Conservation (phyloP, 2,888 invertebrate genomes). For the Habrosyne pyritoides region DNA sequence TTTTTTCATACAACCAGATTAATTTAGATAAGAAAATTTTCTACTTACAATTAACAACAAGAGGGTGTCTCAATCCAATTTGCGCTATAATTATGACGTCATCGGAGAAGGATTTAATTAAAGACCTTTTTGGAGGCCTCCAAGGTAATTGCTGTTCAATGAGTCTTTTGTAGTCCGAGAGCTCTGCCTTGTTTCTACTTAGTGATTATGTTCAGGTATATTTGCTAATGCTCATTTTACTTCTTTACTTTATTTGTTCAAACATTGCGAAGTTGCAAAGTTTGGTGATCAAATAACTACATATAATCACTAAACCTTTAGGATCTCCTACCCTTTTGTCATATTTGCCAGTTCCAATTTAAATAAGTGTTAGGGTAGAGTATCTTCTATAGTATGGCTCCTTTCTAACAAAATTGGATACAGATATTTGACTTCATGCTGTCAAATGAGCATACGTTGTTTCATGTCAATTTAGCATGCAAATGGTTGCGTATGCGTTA, state of each 20-base stretch:
- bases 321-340: neutral
- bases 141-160: conserved; percentile 81
- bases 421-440: no score
- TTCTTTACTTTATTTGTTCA: conserved; percentile 20
- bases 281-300: neutral
- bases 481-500: no score
- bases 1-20: conserved; percentile 47
- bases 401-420: no score
- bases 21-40: conserved; percentile 65
- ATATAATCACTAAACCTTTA: neutral
- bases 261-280: neutral
- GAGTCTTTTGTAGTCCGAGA: conserved; percentile 80
- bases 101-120: conserved; percentile 83
- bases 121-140: conserved; percentile 78
- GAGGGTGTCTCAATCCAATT: conserved; percentile 76
- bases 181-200: conserved; percentile 56
- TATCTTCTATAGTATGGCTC: no score
- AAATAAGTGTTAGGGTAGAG: no score
- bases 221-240: conserved; percentile 51
- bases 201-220: conserved; percentile 66
- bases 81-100: conserved; percentile 81
- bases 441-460: no score
- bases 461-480: no score
- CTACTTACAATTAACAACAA: conserved; percentile 77
- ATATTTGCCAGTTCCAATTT: no score